Percentiles rank a stretch among this genome's conserved stretches.
These are phyloP conservation scores for Alsophila aescularia DNA, from an alignment of 2,888 invertebrate species.

Conservation along the genomic window DNA sequence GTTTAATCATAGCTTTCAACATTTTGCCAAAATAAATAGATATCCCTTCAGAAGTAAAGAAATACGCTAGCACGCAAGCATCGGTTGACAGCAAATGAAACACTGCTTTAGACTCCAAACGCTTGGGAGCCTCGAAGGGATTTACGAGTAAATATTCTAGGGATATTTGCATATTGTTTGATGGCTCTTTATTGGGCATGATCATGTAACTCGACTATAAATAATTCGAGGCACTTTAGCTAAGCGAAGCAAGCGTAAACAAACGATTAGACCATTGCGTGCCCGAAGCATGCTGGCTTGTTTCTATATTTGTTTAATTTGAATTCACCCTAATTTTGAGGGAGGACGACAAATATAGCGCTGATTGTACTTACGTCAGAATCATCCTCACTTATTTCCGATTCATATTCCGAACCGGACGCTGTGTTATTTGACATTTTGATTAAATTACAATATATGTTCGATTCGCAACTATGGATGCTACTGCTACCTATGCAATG, in stretches of 20 bases:
- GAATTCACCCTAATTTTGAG: constrained; percentile 29
- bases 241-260: constrained; percentile 75
- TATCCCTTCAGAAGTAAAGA: constrained; percentile 41
- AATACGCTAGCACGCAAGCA: constrained; percentile 64
- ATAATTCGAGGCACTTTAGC: constrained; percentile 70
- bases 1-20: constrained; percentile 76
- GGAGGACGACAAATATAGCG: constrained; percentile 25
- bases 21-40: constrained; percentile 51
- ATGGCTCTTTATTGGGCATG: constrained; percentile 72
- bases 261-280: constrained; percentile 76
- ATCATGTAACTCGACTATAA: constrained; percentile 78
- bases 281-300: constrained; percentile 52
- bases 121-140: constrained; percentile 56
- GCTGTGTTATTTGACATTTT: constrained; percentile 29
- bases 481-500: not conserved
- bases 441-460: not conserved
- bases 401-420: constrained; percentile 38
- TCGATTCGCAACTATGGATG: not conserved
- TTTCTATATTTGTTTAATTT: constrained; percentile 57
- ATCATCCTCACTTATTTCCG: constrained; percentile 40
- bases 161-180: constrained; percentile 76
- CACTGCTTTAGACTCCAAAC: constrained; percentile 65
- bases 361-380: constrained; percentile 61
- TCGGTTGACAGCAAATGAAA: constrained; percentile 62
- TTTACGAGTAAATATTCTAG: constrained; percentile 71